phyloP scores from a whole-genome alignment of 2,888 invertebrate species.

The Cephus spinipes region DNA sequence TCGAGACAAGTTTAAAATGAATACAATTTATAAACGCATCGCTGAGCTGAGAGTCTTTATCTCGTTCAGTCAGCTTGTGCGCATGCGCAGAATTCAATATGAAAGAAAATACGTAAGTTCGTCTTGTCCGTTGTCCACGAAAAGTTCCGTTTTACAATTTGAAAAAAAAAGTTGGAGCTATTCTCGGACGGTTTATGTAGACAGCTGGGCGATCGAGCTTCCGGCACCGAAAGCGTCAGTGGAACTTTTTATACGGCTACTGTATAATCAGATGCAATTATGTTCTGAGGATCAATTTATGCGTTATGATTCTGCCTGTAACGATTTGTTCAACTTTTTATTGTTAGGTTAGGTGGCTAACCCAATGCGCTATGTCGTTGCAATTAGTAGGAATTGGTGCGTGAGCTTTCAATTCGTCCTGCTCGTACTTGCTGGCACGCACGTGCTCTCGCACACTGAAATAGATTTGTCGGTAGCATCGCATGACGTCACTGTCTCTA shows the following conservation, averaged over 20 bases:
- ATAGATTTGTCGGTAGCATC: conserved; percentile 37
- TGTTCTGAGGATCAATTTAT: not conserved
- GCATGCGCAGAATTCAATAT: not conserved
- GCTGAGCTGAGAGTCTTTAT: not conserved
- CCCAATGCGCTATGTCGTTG: not conserved
- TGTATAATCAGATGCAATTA: not conserved
- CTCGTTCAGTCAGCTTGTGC: not conserved
- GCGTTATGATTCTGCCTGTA: not conserved
- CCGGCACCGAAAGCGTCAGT: not conserved
- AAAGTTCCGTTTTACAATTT: not conserved
- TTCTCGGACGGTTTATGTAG: not conserved
- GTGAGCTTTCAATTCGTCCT: not conserved
- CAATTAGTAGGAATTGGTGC: not conserved
- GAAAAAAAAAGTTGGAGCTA: not conserved
- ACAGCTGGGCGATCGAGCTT: not conserved
- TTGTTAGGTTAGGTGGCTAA: not conserved
- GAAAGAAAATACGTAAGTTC: not conserved
- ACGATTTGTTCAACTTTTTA: not conserved
- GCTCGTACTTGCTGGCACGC: not conserved
- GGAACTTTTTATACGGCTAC: not conserved
- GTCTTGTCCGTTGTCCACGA: not conserved
- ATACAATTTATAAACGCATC: not conserved
- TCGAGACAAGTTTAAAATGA: not conserved
- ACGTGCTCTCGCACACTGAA: conserved; percentile 22
- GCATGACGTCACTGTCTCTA: conserved; percentile 34